phyloP scores from a whole-genome alignment of 2,888 invertebrate genomes.

The Marasmarcha lunaedactyla region DNA sequence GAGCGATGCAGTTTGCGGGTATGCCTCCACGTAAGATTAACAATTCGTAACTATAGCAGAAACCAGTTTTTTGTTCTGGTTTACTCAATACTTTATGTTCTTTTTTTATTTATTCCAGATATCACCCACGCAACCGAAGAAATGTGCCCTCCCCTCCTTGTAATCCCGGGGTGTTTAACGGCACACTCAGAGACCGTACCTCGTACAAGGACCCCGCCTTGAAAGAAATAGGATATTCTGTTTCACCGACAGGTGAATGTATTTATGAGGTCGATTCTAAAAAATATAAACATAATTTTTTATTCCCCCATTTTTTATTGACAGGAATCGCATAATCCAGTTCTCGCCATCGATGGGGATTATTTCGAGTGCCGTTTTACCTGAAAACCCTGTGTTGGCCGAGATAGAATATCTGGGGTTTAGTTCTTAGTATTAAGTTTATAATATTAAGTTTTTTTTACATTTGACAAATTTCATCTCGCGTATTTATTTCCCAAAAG shows the following conservation, averaged over 20 bases:
- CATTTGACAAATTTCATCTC: conserved; percentile 5
- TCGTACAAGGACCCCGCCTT: conserved; percentile 2
- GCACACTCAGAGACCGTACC: conserved; percentile 2
- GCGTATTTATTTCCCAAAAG: conserved; percentile 15
- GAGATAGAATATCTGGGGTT: conserved; percentile 3
- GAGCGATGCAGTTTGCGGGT: no score
- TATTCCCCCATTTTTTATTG: conserved; percentile 5
- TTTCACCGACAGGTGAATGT: conserved; percentile 1
- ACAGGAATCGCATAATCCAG: conserved; percentile 4
- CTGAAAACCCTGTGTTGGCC: conserved; percentile 1
- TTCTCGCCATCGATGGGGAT: conserved; percentile 5
- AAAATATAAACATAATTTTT: conserved; percentile 2
- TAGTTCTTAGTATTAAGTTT: conserved; percentile 2
- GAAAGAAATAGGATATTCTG: conserved; percentile 5
- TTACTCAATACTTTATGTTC: conserved; percentile 3
- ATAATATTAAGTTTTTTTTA: not conserved
- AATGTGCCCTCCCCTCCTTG: not conserved
- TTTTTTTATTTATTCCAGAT: conserved; percentile 6
- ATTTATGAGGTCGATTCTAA: conserved; percentile 2
- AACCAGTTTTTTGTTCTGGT: conserved; percentile 3
- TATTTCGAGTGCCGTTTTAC: not conserved
- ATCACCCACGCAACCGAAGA: no score
- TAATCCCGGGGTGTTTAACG: no score
- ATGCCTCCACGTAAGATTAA: conserved; percentile 1
- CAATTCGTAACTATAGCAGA: not conserved